These are phyloP conservation scores for Stegodyphus mimosarum DNA, from an alignment of 1,140 invertebrate species.

Conservation along the genomic window DNA sequence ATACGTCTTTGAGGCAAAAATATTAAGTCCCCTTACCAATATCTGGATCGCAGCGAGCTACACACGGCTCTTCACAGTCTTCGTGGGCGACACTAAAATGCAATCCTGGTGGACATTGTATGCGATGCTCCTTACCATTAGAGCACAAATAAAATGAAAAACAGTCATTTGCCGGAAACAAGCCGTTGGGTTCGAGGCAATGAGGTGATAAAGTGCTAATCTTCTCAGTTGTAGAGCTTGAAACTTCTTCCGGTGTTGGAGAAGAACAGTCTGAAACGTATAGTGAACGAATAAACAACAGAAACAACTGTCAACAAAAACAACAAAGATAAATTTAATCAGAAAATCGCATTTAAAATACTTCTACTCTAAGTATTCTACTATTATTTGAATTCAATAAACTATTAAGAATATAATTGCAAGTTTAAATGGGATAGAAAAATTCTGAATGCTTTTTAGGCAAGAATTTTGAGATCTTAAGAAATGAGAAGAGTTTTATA, in stretches of 20 bases:
- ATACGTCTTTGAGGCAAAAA: too few relatives aligned
- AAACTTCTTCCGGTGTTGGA: neutral
- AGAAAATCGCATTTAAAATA: too few relatives aligned
- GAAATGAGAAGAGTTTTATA: too few relatives aligned
- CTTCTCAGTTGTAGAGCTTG: neutral
- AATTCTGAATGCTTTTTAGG: too few relatives aligned
- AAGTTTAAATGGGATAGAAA: too few relatives aligned
- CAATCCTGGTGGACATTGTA: slow-evolving; percentile 8
- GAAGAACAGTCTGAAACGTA: neutral
- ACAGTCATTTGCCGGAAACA: slow-evolving; percentile 8
- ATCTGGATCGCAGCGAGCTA: slow-evolving; percentile 7
- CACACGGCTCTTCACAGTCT: slow-evolving; percentile 8
- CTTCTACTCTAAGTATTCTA: too few relatives aligned
- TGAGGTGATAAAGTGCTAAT: neutral
- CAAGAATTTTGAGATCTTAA: too few relatives aligned
- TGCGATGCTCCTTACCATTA: neutral
- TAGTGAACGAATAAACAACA: too few relatives aligned
- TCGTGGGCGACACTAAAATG: neutral
- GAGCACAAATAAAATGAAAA: slow-evolving; percentile 6
- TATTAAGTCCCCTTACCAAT: neutral
- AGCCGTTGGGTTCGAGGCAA: neutral
- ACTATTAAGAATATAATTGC: too few relatives aligned
- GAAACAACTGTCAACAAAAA: too few relatives aligned
- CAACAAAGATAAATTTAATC: too few relatives aligned
- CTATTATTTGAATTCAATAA: too few relatives aligned